These are phyloP conservation scores for Himalopsyche anomala DNA, from an alignment of 2,888 invertebrate species.

Conservation along the genomic window DNA sequence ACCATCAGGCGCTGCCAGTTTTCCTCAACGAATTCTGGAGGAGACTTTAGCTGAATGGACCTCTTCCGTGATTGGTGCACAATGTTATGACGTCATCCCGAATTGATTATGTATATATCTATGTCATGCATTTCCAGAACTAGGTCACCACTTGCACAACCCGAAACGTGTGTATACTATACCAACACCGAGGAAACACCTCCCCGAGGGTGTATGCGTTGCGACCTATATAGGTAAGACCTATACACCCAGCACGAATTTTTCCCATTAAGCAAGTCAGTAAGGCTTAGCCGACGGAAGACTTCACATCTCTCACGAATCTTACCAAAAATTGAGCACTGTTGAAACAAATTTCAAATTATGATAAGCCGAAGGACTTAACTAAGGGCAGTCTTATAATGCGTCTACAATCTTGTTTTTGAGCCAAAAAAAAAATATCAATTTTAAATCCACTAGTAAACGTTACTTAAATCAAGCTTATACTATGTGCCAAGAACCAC, in stretches of 20 bases:
- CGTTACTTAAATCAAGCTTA: too few species aligned
- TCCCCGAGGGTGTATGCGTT: slow-evolving; percentile 46
- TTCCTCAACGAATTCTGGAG: slow-evolving; percentile 77
- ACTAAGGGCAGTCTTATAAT: too few species aligned
- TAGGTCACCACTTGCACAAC: slow-evolving; percentile 62
- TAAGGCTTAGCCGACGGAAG: background rate
- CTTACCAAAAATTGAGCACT: background rate
- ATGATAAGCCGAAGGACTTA: too few species aligned
- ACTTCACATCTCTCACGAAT: background rate
- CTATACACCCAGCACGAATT: slow-evolving; percentile 36
- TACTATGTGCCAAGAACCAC: too few species aligned
- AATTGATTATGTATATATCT: slow-evolving; percentile 60
- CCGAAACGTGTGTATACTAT: slow-evolving; percentile 32
- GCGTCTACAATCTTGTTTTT: too few species aligned
- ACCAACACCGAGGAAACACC: slow-evolving; percentile 33
- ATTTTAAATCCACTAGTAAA: too few species aligned
- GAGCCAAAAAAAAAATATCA: too few species aligned
- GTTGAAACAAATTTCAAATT: too few species aligned
- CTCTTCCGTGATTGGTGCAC: slow-evolving; percentile 64
- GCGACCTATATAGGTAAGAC: slow-evolving; percentile 54
- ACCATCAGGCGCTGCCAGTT: slow-evolving; percentile 70
- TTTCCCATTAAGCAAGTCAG: slow-evolving; percentile 45
- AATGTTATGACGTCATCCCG: slow-evolving; percentile 63
- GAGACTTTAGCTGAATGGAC: slow-evolving; percentile 64
- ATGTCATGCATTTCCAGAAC: slow-evolving; percentile 61